Conservation (phyloP, 2,113 vertebrate species). For the Rhynchomys soricoides region DNA sequence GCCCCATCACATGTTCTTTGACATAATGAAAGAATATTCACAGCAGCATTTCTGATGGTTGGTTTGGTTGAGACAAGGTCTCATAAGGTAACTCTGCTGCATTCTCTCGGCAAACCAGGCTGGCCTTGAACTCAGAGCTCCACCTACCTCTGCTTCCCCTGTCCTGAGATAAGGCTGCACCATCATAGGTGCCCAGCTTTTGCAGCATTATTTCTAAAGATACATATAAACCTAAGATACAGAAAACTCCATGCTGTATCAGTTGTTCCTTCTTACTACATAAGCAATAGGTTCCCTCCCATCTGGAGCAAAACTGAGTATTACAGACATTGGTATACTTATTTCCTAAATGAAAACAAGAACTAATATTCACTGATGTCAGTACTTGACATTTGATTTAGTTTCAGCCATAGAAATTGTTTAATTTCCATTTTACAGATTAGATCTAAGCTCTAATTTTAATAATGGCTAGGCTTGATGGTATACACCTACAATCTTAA, state of each 20-base stretch:
- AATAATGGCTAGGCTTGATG: neutral
- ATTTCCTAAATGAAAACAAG: conserved; percentile 37
- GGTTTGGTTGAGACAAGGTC: neutral
- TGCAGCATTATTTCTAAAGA: neutral
- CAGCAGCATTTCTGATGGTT: neutral
- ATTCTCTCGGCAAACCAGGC: neutral
- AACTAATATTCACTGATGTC: neutral
- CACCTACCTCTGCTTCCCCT: neutral
- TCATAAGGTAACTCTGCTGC: neutral
- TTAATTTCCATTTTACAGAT: neutral
- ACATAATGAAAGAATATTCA: neutral
- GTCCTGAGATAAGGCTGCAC: neutral
- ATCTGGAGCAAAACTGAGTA: conserved; percentile 39
- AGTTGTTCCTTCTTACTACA: neutral
- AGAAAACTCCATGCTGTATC: neutral
- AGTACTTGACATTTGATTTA: conserved; percentile 1
- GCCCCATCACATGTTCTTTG: neutral
- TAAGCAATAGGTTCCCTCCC: neutral
- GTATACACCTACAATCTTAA: neutral
- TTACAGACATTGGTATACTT: neutral
- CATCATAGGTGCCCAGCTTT: neutral
- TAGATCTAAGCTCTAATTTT: conserved; percentile 5
- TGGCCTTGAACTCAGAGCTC: neutral
- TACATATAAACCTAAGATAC: neutral
- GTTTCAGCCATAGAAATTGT: conserved; percentile 37